Evolutionary conservation across 2,888 invertebrate genomes (phyloP), one percentile per base, ranked within the genome.

Genomic region (Acleris literana): DNA sequence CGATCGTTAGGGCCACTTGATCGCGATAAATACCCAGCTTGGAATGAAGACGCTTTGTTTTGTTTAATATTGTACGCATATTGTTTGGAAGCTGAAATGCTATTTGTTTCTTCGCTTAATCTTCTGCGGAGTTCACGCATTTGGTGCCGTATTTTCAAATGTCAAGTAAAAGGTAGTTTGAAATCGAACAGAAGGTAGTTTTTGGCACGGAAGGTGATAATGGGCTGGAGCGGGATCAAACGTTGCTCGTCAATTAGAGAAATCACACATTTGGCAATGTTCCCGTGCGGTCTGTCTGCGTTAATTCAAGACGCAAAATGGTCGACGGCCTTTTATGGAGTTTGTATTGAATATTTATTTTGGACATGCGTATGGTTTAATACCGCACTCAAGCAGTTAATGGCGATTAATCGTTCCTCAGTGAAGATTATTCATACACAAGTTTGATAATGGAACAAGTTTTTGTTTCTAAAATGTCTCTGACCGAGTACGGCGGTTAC

Each of bases 181-280:
- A 39, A 39, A 13, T 39, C 4, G 9, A 13, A 13, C 13, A 39
- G 13, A 39, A 39, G 39, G 13, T 1, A 39, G 13, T 39, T 39
- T 33, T 13, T 39, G 39, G 39, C 39, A 39, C 39, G 9, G 39
- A 39, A 39, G 39, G 39, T 81, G 70, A 72, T 65, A 70, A 75
- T 75, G 72, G 73, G 85, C 85, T 46, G 46, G 80, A 84, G 80
- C 77, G 77, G 76, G 87, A 90, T 89, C 88, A 90, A 88, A 85
- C 81, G 79, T 75, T 17, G 85, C 81, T 83, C 88, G 85, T 88
- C 90, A 88, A 91, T 91, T 90, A 89, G 85, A 83, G 79, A 82
- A 84, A 86, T 84, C 86, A 79, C 80, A 85, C 85, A 84, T 86
- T 91, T 91, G 91, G 91, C 91, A 90, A 69, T 71, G 79, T 81